phyloP scores from a whole-genome alignment of 2,797 vertebrate species.

The Hypotaenidia okinawae region DNA sequence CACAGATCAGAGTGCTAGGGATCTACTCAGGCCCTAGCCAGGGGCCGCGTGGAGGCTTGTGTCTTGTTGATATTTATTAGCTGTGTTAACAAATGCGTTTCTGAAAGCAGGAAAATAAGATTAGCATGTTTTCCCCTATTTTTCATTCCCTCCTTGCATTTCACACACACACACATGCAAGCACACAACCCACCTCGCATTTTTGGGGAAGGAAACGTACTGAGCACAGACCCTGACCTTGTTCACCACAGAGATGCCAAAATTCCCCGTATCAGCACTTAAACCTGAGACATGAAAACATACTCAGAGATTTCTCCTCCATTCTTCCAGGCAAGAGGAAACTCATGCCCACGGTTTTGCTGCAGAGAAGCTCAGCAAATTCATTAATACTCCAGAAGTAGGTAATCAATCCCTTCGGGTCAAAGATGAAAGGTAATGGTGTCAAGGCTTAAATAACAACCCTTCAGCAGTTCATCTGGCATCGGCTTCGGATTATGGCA shows the following conservation, averaged over 20 bases:
- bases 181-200: neutral
- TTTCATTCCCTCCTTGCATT: neutral
- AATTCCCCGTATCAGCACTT: neutral
- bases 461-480: constrained; percentile 21
- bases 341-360: constrained; percentile 29
- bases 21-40: neutral
- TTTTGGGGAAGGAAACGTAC: neutral
- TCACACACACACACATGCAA: neutral
- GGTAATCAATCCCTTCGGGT: constrained; percentile 55
- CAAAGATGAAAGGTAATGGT: constrained; percentile 45
- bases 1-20: neutral
- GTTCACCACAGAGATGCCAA: neutral
- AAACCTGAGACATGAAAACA: neutral
- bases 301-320: neutral
- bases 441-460: constrained; percentile 16
- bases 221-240: neutral
- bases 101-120: constrained; percentile 13
- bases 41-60: neutral
- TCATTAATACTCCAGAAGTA: constrained; percentile 34
- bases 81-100: neutral
- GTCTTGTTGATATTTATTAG: constrained; percentile 29
- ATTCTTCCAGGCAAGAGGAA: constrained; percentile 23
- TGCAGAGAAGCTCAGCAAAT: constrained; percentile 46
- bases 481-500: constrained; percentile 17
- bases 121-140: neutral